These are phyloP conservation scores for Gallinago stenura DNA, from an alignment of 2,797 vertebrate genomes.

Conservation along the genomic window DNA sequence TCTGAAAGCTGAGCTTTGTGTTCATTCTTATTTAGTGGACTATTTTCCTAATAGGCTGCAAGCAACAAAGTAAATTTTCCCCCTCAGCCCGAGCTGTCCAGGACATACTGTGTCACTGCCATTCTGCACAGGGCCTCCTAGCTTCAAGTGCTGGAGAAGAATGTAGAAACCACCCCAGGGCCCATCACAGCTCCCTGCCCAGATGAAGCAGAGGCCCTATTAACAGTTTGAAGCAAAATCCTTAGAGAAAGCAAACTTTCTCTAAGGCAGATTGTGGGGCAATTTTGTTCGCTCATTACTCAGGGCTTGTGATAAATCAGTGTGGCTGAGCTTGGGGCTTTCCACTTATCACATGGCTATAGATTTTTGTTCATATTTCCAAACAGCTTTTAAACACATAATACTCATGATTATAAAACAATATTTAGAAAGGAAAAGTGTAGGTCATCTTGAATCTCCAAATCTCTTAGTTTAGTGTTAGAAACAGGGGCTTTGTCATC, in stretches of 20 bases:
- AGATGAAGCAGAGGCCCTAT: neutral
- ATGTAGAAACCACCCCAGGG: neutral
- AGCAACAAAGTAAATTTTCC: neutral
- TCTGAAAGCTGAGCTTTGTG: neutral
- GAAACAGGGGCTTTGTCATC: neutral
- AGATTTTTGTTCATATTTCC: neutral
- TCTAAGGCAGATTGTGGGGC: neutral
- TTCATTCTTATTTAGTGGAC: neutral
- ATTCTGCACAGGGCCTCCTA: neutral
- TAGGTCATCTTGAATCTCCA: neutral
- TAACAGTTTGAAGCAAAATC: slow-evolving; percentile 13
- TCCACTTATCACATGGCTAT: neutral
- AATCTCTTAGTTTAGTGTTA: neutral
- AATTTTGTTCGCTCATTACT: neutral
- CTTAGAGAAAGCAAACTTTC: neutral
- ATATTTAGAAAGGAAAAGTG: neutral
- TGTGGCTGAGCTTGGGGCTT: neutral
- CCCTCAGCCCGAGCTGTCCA: neutral
- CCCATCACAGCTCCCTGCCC: neutral
- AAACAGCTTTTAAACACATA: neutral
- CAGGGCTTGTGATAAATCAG: neutral
- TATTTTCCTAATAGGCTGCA: neutral
- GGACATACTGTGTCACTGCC: neutral
- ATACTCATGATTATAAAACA: neutral
- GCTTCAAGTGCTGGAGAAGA: neutral